Evolutionary conservation across 2,888 invertebrate genomes (phyloP).

Genomic region (Steinernema scapterisci): DNA sequence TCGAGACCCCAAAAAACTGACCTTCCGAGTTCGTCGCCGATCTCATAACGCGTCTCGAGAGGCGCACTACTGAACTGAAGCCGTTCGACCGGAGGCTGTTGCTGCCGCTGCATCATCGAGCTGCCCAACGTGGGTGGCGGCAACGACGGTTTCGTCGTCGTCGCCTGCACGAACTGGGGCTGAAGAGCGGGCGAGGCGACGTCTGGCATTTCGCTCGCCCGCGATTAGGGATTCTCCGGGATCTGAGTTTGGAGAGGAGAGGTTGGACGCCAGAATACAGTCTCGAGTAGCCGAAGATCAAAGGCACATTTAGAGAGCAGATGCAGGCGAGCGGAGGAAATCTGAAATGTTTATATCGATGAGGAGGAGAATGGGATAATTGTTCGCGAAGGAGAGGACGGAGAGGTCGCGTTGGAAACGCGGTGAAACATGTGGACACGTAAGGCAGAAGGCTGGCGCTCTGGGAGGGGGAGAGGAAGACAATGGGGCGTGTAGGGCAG

Average conservation of each 20-base stretch:
- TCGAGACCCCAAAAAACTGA: conserved; percentile 68
- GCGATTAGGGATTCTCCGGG: background rate
- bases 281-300: background rate
- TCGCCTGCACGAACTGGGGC: background rate
- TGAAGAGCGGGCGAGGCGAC: conserved; percentile 18
- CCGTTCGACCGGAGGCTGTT: background rate
- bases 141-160: no score
- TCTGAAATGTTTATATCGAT: conserved; percentile 11
- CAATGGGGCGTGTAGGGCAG: background rate
- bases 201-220: conserved; percentile 29
- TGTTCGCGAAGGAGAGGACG: background rate
- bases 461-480: background rate
- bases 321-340: background rate
- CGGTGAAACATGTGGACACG: background rate
- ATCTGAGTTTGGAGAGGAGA: background rate
- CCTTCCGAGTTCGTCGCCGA: conserved; percentile 73
- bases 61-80: conserved; percentile 68
- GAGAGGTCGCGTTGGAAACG: conserved; percentile 16
- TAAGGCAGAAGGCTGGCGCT: background rate
- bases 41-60: conserved; percentile 72
- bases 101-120: background rate
- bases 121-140: no score
- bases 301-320: conserved; percentile 19
- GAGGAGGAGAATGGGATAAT: background rate
- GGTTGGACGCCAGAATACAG: background rate